These are phyloP conservation scores for Sesia bembeciformis DNA, from an alignment of 2,888 invertebrate species.

Conservation along the genomic window DNA sequence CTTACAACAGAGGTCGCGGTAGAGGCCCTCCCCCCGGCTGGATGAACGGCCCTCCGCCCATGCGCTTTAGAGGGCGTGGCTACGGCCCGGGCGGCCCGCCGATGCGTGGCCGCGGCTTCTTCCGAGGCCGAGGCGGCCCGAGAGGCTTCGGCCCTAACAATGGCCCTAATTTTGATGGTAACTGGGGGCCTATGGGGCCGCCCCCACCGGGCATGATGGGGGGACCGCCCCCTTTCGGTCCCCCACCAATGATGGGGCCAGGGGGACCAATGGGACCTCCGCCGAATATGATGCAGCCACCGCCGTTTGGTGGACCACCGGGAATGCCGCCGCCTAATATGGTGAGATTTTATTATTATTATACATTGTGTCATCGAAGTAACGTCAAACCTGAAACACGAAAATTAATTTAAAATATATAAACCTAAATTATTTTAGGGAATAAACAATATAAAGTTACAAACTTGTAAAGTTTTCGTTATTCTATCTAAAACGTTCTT, in stretches of 20 bases:
- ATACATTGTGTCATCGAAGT: neutral
- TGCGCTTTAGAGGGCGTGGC: conserved; percentile 79
- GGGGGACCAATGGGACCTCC: conserved; percentile 73
- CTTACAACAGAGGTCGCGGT: neutral
- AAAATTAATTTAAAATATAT: neutral
- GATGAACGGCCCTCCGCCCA: conserved; percentile 72
- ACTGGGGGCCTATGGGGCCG: conserved; percentile 80
- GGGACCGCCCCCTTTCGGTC: conserved; percentile 40
- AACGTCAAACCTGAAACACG: too few species aligned
- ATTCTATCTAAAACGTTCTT: too few species aligned
- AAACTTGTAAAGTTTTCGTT: too few species aligned
- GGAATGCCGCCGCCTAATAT: conserved; percentile 75
- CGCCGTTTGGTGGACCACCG: conserved; percentile 66
- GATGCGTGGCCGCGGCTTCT: conserved; percentile 67
- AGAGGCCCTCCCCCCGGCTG: conserved; percentile 40
- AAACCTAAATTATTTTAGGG: neutral
- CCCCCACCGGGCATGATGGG: conserved; percentile 58
- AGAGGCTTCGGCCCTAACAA: conserved; percentile 64
- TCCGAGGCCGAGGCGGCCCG: conserved; percentile 66
- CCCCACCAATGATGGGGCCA: conserved; percentile 74
- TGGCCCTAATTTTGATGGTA: conserved; percentile 73
- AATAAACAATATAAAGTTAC: too few species aligned
- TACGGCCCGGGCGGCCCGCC: conserved; percentile 78
- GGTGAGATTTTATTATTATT: conserved; percentile 38
- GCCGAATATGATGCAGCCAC: conserved; percentile 72